Conservation (phyloP, 2,113 vertebrate genomes). For the Hemiscyllium ocellatum region DNA sequence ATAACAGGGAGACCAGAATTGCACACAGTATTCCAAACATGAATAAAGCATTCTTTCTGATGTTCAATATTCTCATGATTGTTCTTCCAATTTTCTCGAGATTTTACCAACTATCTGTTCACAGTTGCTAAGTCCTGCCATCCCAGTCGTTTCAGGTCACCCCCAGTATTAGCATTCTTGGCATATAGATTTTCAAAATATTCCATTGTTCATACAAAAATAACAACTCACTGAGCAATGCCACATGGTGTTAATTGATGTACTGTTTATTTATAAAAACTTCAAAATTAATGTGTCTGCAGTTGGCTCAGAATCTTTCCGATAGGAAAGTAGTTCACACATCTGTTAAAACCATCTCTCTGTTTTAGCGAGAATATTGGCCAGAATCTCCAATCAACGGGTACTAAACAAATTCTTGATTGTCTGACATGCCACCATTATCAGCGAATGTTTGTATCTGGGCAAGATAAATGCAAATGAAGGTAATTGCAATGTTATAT, state of each 20-base stretch:
- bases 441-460: conserved; percentile 20
- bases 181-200: background rate
- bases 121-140: background rate
- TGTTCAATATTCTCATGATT: background rate
- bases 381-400: conserved; percentile 25
- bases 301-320: background rate
- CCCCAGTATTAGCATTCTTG: background rate
- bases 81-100: background rate
- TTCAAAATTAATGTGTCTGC: background rate
- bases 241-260: background rate
- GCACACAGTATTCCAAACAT: too few relatives aligned
- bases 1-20: too few relatives aligned
- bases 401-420: background rate
- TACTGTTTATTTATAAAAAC: background rate
- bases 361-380: background rate
- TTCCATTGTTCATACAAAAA: background rate
- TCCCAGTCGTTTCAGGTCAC: background rate
- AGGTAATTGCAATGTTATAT: conserved; percentile 26
- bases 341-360: background rate
- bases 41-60: background rate
- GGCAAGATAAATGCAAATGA: background rate
- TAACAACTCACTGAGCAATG: background rate
- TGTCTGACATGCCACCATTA: conserved; percentile 2
- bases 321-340: background rate
- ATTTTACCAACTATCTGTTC: background rate